phyloP scores from a whole-genome alignment of 2,113 vertebrate species.

The Jaculus jaculus region DNA sequence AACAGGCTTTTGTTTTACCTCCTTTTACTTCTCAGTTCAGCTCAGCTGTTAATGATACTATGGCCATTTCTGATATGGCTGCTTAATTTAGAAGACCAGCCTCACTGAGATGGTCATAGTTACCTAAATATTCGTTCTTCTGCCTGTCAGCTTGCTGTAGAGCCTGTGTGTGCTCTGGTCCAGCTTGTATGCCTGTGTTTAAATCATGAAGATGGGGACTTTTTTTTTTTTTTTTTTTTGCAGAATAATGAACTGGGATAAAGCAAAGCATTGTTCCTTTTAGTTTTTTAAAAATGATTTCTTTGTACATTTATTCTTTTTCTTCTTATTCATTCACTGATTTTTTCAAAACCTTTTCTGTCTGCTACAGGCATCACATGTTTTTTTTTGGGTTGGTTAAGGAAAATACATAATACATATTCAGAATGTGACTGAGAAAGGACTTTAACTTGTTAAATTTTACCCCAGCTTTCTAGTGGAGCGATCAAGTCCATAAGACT shows the following conservation, averaged over 20 bases:
- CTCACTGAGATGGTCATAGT: constrained; percentile 80
- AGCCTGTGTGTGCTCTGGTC: constrained; percentile 81
- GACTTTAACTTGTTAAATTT: constrained; percentile 67
- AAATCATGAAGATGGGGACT: constrained; percentile 77
- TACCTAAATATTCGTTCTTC: constrained; percentile 90
- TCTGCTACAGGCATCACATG: constrained; percentile 56
- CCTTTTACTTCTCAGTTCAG: constrained; percentile 80
- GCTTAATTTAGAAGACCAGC: constrained; percentile 84
- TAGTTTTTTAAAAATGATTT: constrained; percentile 64
- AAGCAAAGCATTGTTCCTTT: constrained; percentile 84
- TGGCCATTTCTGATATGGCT: constrained; percentile 84
- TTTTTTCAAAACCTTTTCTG: constrained; percentile 61
- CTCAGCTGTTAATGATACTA: constrained; percentile 84
- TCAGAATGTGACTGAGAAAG: constrained; percentile 57
- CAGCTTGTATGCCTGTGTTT: constrained; percentile 84
- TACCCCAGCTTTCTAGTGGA: neutral
- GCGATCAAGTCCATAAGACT: neutral
- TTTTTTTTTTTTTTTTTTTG: constrained; percentile 88
- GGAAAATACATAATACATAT: constrained; percentile 43
- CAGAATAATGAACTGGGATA: constrained; percentile 86
- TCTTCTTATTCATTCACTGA: constrained; percentile 24
- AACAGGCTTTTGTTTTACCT: constrained; percentile 84
- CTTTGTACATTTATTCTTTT: constrained; percentile 28
- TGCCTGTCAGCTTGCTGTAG: constrained; percentile 88
- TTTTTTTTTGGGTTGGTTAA: neutral